These are phyloP conservation scores for Nowickia ferox DNA, from an alignment of 2,888 invertebrate species.

Conservation along the genomic window DNA sequence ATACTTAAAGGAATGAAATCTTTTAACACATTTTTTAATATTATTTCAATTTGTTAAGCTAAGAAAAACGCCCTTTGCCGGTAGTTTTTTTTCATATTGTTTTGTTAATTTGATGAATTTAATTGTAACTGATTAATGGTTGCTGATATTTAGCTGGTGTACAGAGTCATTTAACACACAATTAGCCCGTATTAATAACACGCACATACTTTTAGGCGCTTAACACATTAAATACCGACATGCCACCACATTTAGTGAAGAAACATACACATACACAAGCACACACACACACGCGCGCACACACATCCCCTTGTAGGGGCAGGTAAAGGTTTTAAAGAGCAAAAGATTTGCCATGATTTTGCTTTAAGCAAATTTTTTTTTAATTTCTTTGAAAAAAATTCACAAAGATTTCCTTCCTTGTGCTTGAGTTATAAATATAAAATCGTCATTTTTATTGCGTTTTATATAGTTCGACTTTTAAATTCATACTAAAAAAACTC, in stretches of 20 bases:
- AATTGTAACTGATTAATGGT: slow-evolving; percentile 34
- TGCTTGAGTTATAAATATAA: slow-evolving; percentile 14
- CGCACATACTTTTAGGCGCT: slow-evolving; percentile 69
- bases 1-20: slow-evolving; percentile 1
- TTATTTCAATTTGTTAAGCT: background rate
- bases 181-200: slow-evolving; percentile 53
- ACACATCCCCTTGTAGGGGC: background rate
- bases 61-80: slow-evolving; percentile 55
- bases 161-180: slow-evolving; percentile 55
- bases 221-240: slow-evolving; percentile 50
- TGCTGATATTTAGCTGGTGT: slow-evolving; percentile 40
- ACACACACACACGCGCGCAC: no score
- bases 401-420: slow-evolving; percentile 21
- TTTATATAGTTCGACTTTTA: slow-evolving; percentile 69
- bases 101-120: slow-evolving; percentile 10
- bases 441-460: slow-evolving; percentile 63
- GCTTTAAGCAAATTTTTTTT: slow-evolving; percentile 9
- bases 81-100: background rate
- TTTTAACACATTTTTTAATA: background rate
- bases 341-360: slow-evolving; percentile 11
- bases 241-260: slow-evolving; percentile 36
- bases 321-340: background rate
- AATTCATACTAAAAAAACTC: slow-evolving; percentile 70
- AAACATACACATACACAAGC: background rate
- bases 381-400: background rate